Evolutionary conservation across 2,113 vertebrate species (phyloP), one percentile per base, ranked within the genome.

Genomic region (Corythoichthys intestinalis): DNA sequence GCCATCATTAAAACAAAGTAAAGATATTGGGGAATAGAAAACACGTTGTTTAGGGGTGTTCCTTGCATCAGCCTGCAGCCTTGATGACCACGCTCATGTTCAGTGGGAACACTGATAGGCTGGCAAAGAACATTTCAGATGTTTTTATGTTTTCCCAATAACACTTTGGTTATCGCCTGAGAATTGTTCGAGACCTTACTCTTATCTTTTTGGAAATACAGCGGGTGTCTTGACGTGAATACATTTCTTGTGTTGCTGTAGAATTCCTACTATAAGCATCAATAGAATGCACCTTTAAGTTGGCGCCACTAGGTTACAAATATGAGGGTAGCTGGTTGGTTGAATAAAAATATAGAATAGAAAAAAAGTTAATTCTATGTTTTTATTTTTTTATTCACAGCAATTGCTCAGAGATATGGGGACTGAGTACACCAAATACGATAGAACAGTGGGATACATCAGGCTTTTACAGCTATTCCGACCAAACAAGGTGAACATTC

Each of bases 321-420:
- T 57, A 37, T 35, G 6, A 14, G 34, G 11, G 11, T 35, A 56
- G 10, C 54, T 12, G 6, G 3, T 7, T 12, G 6, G 3, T 7
- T 2, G 4, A 54, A 65, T 14, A 57, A 57, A 57, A 13, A 37
- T 13, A 37, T 57, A 35, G 12, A 17, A 6, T 17, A 52, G 17
- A 54, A 54, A 28, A 10, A 11, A 14, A 58, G 75, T 78, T 87
- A 77, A 76, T 85, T 61, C 74, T 86, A 81, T 85, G 52, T 70
- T 82, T 83, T 83, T 76, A 78, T 85, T 83, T 96, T 94, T 96
- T 83, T 90, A 92, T 96, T 92, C 94, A 94, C 97, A 99, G 97
- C 96, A 98, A 96, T 97, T 99, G 97, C 92, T 95, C 97, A 95
- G 97, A 99, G 95, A 97, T 99, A 94, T 99, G 97, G 96, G 97